A percentile compares a stretch with the other conserved stretches of the same genome.
Evolutionary conservation across 2,888 invertebrate species (phyloP).

Genomic region (Sinelater perroti): DNA sequence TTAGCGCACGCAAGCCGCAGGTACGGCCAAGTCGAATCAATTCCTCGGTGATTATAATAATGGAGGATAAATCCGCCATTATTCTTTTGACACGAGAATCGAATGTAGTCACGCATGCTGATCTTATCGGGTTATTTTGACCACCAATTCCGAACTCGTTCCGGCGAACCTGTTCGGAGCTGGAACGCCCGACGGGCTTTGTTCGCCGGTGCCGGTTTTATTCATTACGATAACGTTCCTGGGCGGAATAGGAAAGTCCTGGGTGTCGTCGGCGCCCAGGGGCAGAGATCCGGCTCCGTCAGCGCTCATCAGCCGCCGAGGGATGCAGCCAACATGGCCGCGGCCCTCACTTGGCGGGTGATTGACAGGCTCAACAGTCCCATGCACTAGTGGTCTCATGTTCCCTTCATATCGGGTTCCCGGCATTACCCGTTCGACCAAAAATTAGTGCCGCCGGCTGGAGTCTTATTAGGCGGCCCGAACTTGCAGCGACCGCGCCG

Average conservation of each 20-base stretch:
- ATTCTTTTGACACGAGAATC: conserved; percentile 57
- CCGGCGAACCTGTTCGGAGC: conserved; percentile 35
- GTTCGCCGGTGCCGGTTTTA: conserved; percentile 13
- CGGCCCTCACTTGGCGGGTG: conserved; percentile 55
- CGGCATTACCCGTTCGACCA: conserved; percentile 5
- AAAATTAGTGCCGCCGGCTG: conserved; percentile 18
- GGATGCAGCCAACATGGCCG: conserved; percentile 57
- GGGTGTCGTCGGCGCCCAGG: conserved; percentile 40
- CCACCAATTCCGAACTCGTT: conserved; percentile 45
- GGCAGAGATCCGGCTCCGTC: conserved; percentile 50
- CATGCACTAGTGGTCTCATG: conserved; percentile 54
- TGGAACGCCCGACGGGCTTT: conserved; percentile 21
- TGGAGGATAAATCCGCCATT: conserved; percentile 51
- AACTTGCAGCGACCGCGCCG: conserved; percentile 50
- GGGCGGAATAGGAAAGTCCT: too few relatives aligned
- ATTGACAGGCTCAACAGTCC: conserved; percentile 59
- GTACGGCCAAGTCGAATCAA: conserved; percentile 42
- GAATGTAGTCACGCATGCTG: conserved; percentile 56
- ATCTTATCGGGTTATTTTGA: conserved; percentile 51
- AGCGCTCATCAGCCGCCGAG: conserved; percentile 57
- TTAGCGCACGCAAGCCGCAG: conserved; percentile 26
- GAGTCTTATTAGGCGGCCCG: conserved; percentile 37
- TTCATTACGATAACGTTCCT: conserved; percentile 2
- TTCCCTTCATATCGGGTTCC: conserved; percentile 52
- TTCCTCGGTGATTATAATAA: conserved; percentile 45